Evolutionary conservation across 2,113 vertebrate species (phyloP).

Genomic region (Solea solea): DNA sequence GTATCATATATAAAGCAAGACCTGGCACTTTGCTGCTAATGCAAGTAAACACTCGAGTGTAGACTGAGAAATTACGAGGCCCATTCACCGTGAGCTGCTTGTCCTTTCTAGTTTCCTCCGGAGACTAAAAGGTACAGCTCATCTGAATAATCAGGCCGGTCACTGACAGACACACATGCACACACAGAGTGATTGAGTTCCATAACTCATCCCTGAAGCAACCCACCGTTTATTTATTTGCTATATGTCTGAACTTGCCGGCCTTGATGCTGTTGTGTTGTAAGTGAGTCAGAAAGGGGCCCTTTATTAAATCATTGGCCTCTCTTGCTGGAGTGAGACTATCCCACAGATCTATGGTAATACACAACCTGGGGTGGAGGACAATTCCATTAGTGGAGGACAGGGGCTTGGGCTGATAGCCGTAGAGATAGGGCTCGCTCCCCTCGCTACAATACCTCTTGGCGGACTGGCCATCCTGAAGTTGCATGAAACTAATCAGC

Average conservation of each 20-base stretch:
- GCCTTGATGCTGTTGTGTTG: slow-evolving; percentile 68
- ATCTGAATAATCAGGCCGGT: slow-evolving; percentile 63
- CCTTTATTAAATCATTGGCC: slow-evolving; percentile 76
- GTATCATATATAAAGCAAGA: neutral
- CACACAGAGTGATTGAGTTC: slow-evolving; percentile 43
- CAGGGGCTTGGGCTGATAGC: slow-evolving; percentile 72
- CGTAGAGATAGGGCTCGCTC: slow-evolving; percentile 73
- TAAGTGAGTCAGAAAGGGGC: slow-evolving; percentile 72
- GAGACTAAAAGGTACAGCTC: slow-evolving; percentile 42
- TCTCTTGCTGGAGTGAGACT: slow-evolving; percentile 75
- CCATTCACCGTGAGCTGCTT: slow-evolving; percentile 22
- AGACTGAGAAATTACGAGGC: slow-evolving; percentile 12
- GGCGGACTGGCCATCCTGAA: slow-evolving; percentile 57
- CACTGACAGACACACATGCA: slow-evolving; percentile 24
- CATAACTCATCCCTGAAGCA: slow-evolving; percentile 48
- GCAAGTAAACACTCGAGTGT: neutral
- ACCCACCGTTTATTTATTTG: slow-evolving; percentile 73
- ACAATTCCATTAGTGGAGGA: slow-evolving; percentile 81
- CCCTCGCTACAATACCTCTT: slow-evolving; percentile 52
- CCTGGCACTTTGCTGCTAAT: neutral
- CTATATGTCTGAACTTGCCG: slow-evolving; percentile 68
- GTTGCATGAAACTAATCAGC: slow-evolving; percentile 66
- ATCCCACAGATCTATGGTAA: slow-evolving; percentile 82
- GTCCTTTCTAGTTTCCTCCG: slow-evolving; percentile 29
- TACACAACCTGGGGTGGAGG: slow-evolving; percentile 75